A percentile compares a stretch with the other conserved stretches of the same genome.
Evolutionary conservation across 2,888 invertebrate genomes (phyloP).

Genomic region (Lasioglossum morio): DNA sequence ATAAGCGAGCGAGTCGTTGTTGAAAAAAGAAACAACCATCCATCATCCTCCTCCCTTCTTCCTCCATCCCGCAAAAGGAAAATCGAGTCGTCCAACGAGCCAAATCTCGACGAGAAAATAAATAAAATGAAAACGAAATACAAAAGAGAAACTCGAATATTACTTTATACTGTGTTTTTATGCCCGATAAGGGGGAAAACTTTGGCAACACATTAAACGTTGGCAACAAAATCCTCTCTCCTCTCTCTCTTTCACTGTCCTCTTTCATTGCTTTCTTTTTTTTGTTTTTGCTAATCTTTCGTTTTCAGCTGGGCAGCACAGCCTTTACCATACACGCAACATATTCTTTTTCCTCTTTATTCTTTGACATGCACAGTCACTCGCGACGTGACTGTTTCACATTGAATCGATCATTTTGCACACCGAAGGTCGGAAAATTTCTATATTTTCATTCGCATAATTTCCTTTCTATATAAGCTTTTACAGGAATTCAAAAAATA

Average conservation of each 20-base stretch:
- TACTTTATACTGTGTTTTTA: constrained; percentile 72
- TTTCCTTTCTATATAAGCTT: background rate
- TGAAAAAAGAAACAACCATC: background rate
- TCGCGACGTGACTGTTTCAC: constrained; percentile 30
- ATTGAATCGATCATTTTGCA: background rate
- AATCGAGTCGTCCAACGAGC: background rate
- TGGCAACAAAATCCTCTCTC: constrained; percentile 79
- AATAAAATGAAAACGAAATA: constrained; percentile 18
- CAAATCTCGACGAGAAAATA: constrained; percentile 23
- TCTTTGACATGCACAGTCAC: constrained; percentile 65
- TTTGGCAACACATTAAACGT: constrained; percentile 82
- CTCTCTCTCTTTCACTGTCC: constrained; percentile 33
- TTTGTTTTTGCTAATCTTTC: constrained; percentile 11
- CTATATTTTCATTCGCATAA: background rate
- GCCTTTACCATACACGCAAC: constrained; percentile 71
- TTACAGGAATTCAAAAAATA: background rate
- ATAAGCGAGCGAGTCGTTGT: constrained; percentile 32
- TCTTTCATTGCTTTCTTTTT: constrained; percentile 27
- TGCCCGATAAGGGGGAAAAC: constrained; percentile 75
- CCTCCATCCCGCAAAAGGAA: background rate
- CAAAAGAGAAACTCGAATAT: constrained; percentile 64
- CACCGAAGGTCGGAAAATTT: background rate
- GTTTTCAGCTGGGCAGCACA: constrained; percentile 74
- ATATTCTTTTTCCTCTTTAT: constrained; percentile 37
- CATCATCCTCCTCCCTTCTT: background rate